Conservation (phyloP, 2,797 vertebrate species). For the Buceros bicornis region DNA sequence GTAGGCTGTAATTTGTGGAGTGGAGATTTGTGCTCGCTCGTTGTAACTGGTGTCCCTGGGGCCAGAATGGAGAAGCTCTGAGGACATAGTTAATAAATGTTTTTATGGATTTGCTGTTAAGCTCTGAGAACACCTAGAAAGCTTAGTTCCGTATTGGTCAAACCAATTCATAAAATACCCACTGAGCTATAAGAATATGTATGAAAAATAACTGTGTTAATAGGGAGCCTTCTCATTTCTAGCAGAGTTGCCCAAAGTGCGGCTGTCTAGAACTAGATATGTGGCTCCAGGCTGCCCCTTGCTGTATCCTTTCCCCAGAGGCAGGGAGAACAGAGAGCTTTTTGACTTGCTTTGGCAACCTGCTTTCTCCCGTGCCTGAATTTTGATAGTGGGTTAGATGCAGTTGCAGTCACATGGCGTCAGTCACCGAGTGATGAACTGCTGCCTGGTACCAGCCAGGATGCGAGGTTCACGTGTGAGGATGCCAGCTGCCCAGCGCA, state of each 20-base stretch:
- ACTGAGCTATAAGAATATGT: not conserved
- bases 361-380: not conserved
- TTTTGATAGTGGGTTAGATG: not conserved
- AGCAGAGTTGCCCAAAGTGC: rapidly evolving
- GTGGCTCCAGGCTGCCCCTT: not conserved
- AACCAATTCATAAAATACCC: not conserved
- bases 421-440: rapidly evolving
- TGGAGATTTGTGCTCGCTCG: not conserved
- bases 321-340: not conserved
- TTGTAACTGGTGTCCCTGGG: not conserved
- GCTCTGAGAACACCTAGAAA: not conserved
- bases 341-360: not conserved
- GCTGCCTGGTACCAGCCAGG: not conserved
- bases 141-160: not conserved
- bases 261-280: rapidly evolving
- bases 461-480: not conserved
- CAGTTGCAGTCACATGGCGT: rapidly evolving
- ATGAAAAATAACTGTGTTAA: not conserved
- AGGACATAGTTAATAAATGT: not conserved
- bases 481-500: rapidly evolving
- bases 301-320: not conserved
- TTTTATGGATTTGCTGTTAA: not conserved
- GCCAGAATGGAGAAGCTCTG: not conserved
- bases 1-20: not conserved
- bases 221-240: not conserved